Base-by-base conservation (phyloP, 2,888 invertebrate genomes). In the Synanthedon andrenaeformis region DNA sequence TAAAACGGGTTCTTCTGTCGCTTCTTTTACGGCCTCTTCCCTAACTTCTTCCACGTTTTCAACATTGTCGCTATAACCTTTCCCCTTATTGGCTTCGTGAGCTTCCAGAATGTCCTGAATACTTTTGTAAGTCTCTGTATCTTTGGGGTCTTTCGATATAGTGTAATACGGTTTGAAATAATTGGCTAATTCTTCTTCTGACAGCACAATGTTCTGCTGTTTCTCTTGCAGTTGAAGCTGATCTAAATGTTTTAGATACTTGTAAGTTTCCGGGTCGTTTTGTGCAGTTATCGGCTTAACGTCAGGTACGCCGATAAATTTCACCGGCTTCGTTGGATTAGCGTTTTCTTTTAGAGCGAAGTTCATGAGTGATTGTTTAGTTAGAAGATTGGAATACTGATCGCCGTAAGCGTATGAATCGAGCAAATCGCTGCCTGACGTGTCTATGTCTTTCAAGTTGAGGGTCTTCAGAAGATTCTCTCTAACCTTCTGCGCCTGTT, bases 101-200 rank as follows among this genome's bases (percentile, higher is more conserved):
- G 83, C 81, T 10, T 82, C 79, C 23, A 84, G 57, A 51, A 84
- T 84, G 12, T 83, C 82, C 55, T 82, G 83, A 10, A 82, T 79
- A 54, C 75, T 79, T 55, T 73, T 79, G 52, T 78, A 82, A 1
- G 73, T 72, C 3, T 76, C 72, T 3, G 60, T 68, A 19, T 76
- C 72, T 60, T 74, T 72, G n/a, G 72, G 67, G 4, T 70, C 67
- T 0, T 59, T 57, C 1, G 56, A 60, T 2, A 52, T 56, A 28
- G 63, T 61, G 41, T 54, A 65, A 48, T 66, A 76, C 28, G 76
- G 77, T 51, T 72, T 74, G 51, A 71, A 76, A 2, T 68, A 69
- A 11, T 52, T 52, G 4, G 42, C 68, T 2, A 63, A 49, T 1
- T 55, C 56, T 45, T 61, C 57, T 52, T 69, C 62, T 0, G 69